Evolutionary conservation across 1,140 invertebrate species (phyloP).

Genomic region (Eubasilissa regina): DNA sequence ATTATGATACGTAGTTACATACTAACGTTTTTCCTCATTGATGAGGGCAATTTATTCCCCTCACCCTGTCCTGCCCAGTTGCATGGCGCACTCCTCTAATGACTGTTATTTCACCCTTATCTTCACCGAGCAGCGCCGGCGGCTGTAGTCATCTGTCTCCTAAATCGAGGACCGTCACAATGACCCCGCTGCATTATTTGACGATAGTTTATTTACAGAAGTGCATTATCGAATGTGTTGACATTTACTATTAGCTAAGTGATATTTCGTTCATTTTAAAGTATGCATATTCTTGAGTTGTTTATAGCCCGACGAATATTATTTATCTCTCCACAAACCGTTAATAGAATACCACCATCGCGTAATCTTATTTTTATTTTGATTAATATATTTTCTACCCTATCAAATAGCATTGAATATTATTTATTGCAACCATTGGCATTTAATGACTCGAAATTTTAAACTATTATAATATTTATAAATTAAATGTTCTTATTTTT

Average conservation of each 20-base stretch:
- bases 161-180: slow-evolving; percentile 9
- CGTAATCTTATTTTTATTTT: too few relatives aligned
- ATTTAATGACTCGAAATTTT: too few relatives aligned
- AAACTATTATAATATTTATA: too few relatives aligned
- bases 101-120: slow-evolving; percentile 16
- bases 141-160: slow-evolving; percentile 19
- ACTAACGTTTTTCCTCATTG: too few relatives aligned
- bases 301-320: too few relatives aligned
- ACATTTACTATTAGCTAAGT: background rate
- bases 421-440: too few relatives aligned
- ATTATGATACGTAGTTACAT: background rate
- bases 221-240: slow-evolving; percentile 5
- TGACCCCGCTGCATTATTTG: background rate
- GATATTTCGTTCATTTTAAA: background rate
- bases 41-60: background rate
- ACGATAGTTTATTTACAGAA: background rate
- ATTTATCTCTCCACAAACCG: too few relatives aligned
- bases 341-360: too few relatives aligned
- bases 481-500: too few relatives aligned
- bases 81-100: slow-evolving; percentile 13
- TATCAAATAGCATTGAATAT: too few relatives aligned
- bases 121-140: background rate
- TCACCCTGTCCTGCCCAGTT: background rate
- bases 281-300: too few relatives aligned
- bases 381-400: too few relatives aligned